phyloP scores from a whole-genome alignment of 1,140 invertebrate species.

The Achroia grisella region DNA sequence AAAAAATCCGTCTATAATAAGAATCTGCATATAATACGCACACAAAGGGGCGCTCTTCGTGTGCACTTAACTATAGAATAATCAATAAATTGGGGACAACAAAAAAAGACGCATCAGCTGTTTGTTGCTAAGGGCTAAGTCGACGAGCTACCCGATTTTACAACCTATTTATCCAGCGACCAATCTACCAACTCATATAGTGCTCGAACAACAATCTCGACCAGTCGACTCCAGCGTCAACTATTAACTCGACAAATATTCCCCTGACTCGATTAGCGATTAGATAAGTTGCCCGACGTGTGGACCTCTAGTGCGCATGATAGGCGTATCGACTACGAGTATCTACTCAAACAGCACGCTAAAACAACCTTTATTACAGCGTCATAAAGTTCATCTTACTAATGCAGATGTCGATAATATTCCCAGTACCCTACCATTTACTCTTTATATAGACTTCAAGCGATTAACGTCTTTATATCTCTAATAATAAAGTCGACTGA shows the following conservation, averaged over 20 bases:
- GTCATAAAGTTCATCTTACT: not conserved
- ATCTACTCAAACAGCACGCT: not conserved
- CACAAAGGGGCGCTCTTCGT: too few species aligned
- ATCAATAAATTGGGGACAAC: too few species aligned
- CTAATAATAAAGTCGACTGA: not conserved
- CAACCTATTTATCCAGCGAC: too few species aligned
- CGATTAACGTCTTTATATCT: not conserved
- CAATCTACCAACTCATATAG: too few species aligned
- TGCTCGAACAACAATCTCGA: too few species aligned
- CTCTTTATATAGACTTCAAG: not conserved
- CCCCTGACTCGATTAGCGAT: not conserved
- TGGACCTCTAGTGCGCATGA: constrained; percentile 10
- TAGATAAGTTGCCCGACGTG: constrained; percentile 11
- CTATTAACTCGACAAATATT: too few species aligned
- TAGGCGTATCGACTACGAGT: constrained; percentile 7
- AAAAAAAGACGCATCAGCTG: constrained; percentile 28
- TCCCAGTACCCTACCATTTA: too few species aligned
- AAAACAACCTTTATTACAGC: not conserved
- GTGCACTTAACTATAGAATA: too few species aligned
- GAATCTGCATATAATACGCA: too few species aligned
- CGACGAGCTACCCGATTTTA: not conserved
- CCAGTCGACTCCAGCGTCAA: too few species aligned
- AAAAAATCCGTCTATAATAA: too few species aligned
- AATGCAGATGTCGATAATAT: not conserved
- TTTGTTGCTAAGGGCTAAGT: constrained; percentile 30